Conservation (phyloP, 2,797 vertebrate genomes). For the Tapirus indicus region DNA sequence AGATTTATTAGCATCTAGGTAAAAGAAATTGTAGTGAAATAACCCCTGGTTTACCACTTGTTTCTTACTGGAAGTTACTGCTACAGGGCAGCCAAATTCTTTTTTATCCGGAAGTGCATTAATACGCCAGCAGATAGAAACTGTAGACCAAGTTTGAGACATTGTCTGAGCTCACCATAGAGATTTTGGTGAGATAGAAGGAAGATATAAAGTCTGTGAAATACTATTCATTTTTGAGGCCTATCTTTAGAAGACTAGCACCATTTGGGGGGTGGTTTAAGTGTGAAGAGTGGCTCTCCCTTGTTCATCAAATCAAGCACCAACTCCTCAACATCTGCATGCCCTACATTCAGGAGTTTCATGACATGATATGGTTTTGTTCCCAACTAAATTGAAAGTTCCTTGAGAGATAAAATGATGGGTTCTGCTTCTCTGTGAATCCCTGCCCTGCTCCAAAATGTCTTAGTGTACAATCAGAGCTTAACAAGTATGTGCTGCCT, state of each 20-base stretch:
- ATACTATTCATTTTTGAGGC: too few species aligned
- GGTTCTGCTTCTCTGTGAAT: not conserved
- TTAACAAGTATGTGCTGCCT: not conserved
- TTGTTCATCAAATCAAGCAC: not conserved
- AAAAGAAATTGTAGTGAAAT: not conserved
- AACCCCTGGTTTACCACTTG: not conserved
- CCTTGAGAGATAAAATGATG: not conserved
- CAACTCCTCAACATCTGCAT: rapidly evolving
- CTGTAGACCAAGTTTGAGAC: not conserved
- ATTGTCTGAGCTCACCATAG: not conserved
- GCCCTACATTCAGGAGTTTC: not conserved
- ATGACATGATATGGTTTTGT: not conserved
- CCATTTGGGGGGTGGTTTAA: not conserved
- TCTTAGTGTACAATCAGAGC: not conserved
- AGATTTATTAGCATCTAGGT: not conserved
- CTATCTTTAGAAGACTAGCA: not conserved
- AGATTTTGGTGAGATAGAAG: not conserved
- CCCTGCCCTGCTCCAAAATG: too few species aligned
- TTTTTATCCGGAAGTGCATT: not conserved
- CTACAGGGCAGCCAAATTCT: not conserved
- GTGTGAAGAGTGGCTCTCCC: not conserved
- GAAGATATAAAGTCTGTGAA: not conserved
- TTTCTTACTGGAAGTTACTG: not conserved
- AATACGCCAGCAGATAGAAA: not conserved
- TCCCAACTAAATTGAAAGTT: not conserved